Evolutionary conservation across 2,888 invertebrate species (phyloP).

Genomic region (Terebella lapidaria): DNA sequence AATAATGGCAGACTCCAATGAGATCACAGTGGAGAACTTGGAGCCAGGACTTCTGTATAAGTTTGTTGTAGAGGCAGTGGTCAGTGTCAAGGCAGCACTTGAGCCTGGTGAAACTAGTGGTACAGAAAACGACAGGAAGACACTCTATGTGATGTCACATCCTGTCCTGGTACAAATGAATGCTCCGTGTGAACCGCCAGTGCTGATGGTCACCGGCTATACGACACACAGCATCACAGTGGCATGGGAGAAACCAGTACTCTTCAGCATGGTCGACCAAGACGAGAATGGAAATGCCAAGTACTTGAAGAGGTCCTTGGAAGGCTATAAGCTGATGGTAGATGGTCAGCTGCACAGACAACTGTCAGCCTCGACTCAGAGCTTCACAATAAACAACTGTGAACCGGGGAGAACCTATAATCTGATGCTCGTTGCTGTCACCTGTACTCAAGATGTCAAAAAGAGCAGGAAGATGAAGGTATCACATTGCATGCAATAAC

Average conservation of each 20-base stretch:
- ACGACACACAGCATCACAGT: constrained; percentile 43
- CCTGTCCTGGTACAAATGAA: constrained; percentile 45
- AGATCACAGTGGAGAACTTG: constrained; percentile 39
- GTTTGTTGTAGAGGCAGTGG: constrained; percentile 50
- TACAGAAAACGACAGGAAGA: constrained; percentile 39
- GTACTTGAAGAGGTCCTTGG: constrained; percentile 43
- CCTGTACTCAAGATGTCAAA: constrained; percentile 47
- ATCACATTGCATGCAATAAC: too few species aligned
- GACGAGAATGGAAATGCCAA: constrained; percentile 39
- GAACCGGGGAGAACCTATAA: constrained; percentile 48
- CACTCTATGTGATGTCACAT: constrained; percentile 47
- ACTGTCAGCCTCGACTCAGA: constrained; percentile 45
- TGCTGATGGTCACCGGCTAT: constrained; percentile 42
- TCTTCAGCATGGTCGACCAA: constrained; percentile 43
- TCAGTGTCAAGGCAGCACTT: constrained; percentile 49
- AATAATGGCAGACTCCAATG: constrained; percentile 15
- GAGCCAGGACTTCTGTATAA: constrained; percentile 48
- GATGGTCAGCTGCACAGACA: constrained; percentile 48
- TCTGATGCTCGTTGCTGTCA: constrained; percentile 50
- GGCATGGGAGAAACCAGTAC: constrained; percentile 51
- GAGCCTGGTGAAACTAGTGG: constrained; percentile 35
- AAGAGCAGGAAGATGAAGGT: constrained; percentile 33
- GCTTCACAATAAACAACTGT: constrained; percentile 51
- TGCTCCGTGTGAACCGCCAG: constrained; percentile 48
- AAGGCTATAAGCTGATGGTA: constrained; percentile 19